A percentile compares a stretch with the other conserved stretches of the same genome.
Conservation (phyloP, 2,113 vertebrate genomes). For the Microtus richardsoni region DNA sequence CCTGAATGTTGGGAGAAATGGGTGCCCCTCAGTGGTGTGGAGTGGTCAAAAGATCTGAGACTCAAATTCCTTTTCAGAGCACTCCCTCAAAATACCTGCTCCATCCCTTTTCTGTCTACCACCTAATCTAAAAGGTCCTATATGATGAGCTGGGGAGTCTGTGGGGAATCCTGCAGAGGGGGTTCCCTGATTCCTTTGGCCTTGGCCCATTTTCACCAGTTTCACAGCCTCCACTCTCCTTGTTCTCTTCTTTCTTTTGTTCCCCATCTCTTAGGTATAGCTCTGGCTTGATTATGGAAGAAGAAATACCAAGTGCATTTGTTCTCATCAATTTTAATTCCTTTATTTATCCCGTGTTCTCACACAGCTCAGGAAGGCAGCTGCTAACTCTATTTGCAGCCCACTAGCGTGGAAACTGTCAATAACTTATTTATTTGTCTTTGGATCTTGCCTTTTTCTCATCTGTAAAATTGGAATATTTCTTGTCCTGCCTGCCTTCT, state of each 20-base stretch:
- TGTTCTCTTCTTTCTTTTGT: neutral
- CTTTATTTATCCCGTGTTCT: conserved; percentile 32
- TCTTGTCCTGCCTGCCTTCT: neutral
- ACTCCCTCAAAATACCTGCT: neutral
- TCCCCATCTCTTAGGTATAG: neutral
- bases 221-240: neutral
- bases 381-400: neutral
- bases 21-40: neutral
- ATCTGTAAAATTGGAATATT: neutral
- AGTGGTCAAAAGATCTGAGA: neutral
- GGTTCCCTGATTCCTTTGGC: neutral
- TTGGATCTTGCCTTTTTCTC: neutral
- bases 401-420: neutral
- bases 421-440: neutral
- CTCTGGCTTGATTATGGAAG: neutral
- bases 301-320: neutral
- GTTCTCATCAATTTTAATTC: neutral
- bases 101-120: neutral
- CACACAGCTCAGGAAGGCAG: neutral
- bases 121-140: neutral
- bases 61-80: neutral
- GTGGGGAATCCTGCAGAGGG: neutral
- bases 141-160: neutral
- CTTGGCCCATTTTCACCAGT: neutral
- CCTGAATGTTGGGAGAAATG: neutral